Base-by-base conservation (phyloP, 2,113 vertebrate species). In the Hyla sarda region DNA sequence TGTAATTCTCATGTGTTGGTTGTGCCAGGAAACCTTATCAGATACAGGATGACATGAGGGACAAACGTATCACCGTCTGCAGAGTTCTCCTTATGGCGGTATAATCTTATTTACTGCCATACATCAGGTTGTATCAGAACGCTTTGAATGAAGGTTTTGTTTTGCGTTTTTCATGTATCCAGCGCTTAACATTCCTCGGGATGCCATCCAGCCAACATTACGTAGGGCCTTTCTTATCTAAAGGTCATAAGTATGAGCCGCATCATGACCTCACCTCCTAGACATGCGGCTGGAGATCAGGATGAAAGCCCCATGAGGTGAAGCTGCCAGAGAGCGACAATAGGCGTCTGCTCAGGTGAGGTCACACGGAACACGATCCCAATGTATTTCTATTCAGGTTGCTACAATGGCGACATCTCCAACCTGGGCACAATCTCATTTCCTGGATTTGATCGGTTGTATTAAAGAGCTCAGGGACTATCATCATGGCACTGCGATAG, bases 11-110 rank as follows among this genome's bases (percentile, higher is more conserved):
- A 69, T 41, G 28, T 6, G 4, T 34, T 4, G 14, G 30, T 48
- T 30, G n/a, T 76, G 72, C 56, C 54, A 84, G 73, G 83, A 65
- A 77, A 77, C 83, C 45, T 67, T 85, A 85, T 67, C 74, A 67
- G 60, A 69, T 56, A 28, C 16, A 69, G 67, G 21, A 34, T 83
- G 47, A 83, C 82, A 83, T 83, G 67, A 83, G 28, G 67, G 65
- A 23, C 81, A 69, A 47, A 54, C 5, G 28, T 48, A 48, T 12
- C 79, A 28, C 37, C 28, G 75, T 78, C 48, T 21, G 41, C 14
- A n/a, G 23, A 25, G 45, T 19, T 45, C 41, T 45, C 17, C 37
- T 12, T 5, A 41, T 41, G 12, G n/a, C 16, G 7, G 34, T 16
- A 41, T 23, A 34, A 48, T 47, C 45, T 11, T 19, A 30, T 76